Evolutionary conservation across 1,140 invertebrate species (phyloP), one percentile per base, ranked within the genome.

Genomic region (Elymnias hypermnestra): DNA sequence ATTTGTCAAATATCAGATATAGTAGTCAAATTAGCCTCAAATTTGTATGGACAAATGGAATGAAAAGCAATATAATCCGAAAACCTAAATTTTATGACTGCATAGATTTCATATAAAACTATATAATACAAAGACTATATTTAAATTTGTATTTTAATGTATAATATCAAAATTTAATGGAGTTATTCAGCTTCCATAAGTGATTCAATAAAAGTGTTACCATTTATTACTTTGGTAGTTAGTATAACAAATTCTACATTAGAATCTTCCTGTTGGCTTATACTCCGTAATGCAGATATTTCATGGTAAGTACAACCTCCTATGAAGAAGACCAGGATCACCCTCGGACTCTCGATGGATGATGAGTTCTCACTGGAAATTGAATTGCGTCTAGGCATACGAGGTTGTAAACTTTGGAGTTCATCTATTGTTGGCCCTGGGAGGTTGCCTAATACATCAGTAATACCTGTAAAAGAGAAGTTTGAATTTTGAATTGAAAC

Each of bases 271-370:
- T 96, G 93, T 66, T 96, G 94, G 4, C 96, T 94, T 3, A 99
- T 87, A 75, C 96, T 98, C 53, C 97, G 88, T 1, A 99, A 81
- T 0, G 97, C 96, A 1, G 97, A 95, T 61, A 99, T 92, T 84
- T 99, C 98, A 2, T 97, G 94, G 88, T 94, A 98, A 0, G 97
- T 99, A 72, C 97, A 97, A 1, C 98, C 98, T 6, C 98, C 97
- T 12, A 99, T 92, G 72, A 98, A 98, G 72, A 98, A 96, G 0
- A 99, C 95, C 3, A 99, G 76, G n/a, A 97, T 92, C 0, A 97
- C 91, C 65, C 90, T 90, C 0, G 93, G 89, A 31, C 89, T 89
- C 49, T 95, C 92, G n/a, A 72, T 56, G 5, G 89, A 88, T 33
- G 88, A 87, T 0, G 91, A 92, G 48, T 88, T 90, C 58, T 93